Percentiles rank a stretch among this genome's conserved stretches.
These are phyloP conservation scores for Aphodius granarius DNA, from an alignment of 2,888 invertebrate genomes.

Conservation along the genomic window DNA sequence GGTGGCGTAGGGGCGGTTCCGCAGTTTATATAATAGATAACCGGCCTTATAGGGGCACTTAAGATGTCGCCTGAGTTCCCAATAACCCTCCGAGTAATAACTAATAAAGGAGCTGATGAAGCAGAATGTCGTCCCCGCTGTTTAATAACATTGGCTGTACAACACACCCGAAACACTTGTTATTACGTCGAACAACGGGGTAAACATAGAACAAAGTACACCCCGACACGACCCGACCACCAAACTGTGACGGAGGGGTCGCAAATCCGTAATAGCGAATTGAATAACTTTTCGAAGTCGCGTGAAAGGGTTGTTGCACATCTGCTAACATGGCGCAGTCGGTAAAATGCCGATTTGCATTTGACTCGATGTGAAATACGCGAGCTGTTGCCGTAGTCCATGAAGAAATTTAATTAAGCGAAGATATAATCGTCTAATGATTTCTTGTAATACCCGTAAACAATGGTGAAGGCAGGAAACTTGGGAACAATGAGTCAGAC, in stretches of 20 bases:
- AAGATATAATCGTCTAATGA: neutral
- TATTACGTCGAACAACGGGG: slow-evolving; percentile 18
- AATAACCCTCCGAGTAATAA: slow-evolving; percentile 46
- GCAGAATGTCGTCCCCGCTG: slow-evolving; percentile 48
- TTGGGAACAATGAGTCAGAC: neutral
- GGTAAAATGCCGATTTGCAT: slow-evolving; percentile 20
- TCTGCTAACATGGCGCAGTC: slow-evolving; percentile 22
- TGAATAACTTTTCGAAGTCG: neutral
- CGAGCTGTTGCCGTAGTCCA: neutral
- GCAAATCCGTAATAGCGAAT: neutral
- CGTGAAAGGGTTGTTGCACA: slow-evolving; percentile 20
- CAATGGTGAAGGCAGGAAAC: neutral
- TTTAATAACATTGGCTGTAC: slow-evolving; percentile 46
- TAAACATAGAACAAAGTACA: slow-evolving; percentile 1
- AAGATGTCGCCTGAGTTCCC: slow-evolving; percentile 33
- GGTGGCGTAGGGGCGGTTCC: neutral
- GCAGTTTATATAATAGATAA: slow-evolving; percentile 30
- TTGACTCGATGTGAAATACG: neutral
- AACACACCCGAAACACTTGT: slow-evolving; percentile 33
- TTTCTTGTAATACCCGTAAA: neutral
- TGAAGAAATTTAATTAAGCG: neutral
- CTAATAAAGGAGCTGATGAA: slow-evolving; percentile 52
- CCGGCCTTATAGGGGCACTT: slow-evolving; percentile 32
- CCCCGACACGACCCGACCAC: neutral
- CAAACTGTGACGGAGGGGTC: neutral